Evolutionary conservation across 2,888 invertebrate species (phyloP), one percentile per base, ranked within the genome.

Genomic region (Stenurella melanura): DNA sequence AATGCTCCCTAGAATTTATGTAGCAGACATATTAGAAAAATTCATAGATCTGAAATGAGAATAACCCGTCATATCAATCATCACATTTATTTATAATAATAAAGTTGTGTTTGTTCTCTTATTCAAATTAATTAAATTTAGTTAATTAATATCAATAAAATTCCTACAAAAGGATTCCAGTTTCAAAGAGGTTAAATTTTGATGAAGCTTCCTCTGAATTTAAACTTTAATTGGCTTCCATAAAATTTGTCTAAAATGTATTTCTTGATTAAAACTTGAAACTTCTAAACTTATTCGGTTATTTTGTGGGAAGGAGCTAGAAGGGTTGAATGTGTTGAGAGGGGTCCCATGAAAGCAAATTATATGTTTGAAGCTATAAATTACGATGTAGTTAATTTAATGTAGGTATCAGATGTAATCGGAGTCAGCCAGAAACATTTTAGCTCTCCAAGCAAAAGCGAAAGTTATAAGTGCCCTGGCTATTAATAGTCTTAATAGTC

Each of bases 171-270:
- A 21, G 60, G 11, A 26, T 60, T 18, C 60, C 34, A 34, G 21
- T 21, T 18, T 56, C 70, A 26, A 70, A 61, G 60, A 42, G 21
- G 60, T 70, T 70, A 34, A 12, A 58, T 70, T 70, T 50, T 60
- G 42, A 42, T 60, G 60, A 70, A 70, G 38, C 21, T 38, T 42
- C 15, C 60, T 19, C 21, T 60, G 42, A 42, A 60, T 42, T n/a
- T 42, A 70, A 70, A 70, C 60, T 70, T 70, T 70, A 70, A 70
- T 70, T 70, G 70, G 60, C 30, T 70, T 18, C 56, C 42, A 61
- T 70, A 70, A 70, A 70, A 60, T 70, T 58, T 70, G 70, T 60
- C 38, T 42, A 21, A 70, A 60, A 70, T 57, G 38, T 70, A 70
- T 60, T 60, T 58, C 60, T 60, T 60, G 42, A 70, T 70, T 70